Evolutionary conservation across 2,113 vertebrate genomes (phyloP), one percentile per base, ranked within the genome.

Genomic region (Choloepus hoffmanni): DNA sequence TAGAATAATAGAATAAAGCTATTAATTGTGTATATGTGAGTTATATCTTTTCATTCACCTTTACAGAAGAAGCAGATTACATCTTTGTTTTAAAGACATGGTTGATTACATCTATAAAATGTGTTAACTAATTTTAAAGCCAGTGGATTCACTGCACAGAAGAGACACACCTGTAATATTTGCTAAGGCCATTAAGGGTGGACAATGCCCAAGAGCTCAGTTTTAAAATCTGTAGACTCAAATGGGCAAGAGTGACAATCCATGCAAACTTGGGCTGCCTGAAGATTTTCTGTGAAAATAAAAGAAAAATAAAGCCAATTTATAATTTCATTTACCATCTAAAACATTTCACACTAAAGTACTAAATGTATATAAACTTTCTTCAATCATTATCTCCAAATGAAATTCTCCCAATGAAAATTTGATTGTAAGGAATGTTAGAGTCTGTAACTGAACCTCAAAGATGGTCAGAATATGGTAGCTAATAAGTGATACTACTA

Each of bases 121-220:
- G 2, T 24, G 15, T n/a, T 68, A 53, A 62, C 1, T 33, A 26
- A 63, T 63, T 26, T 60, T 21, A 60, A 91, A 76, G 19, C 7
- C 23, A 19, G 10, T 45, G 43, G 14, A 53, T 5, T 26, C 26
- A 11, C 3, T 30, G 19, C 18, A 67, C 70, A 13, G 65, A 36
- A 26, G 53, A 62, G 2, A 13, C 1, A 30, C 0, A 18, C 2
- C 24, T 24, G 12, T 43, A 43, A 43, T 5, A 3, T 26, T 33
- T 45, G 30, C 3, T 16, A 55, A 84, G 5, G 23, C 8, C 21
- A 11, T 4, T 48, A 33, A 50, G 3, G 14, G 21, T 23, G 26
- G 1, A 16, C 10, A 6, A 3, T 53, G 9, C 18, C 33, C 13
- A n/a, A 2, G n/a, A 48, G 24, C 62, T 79, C 24, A 67, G 2